Percentiles rank a stretch among this genome's conserved stretches.
Conservation (phyloP, 2,113 vertebrate genomes). For the Heliornis fulica region DNA sequence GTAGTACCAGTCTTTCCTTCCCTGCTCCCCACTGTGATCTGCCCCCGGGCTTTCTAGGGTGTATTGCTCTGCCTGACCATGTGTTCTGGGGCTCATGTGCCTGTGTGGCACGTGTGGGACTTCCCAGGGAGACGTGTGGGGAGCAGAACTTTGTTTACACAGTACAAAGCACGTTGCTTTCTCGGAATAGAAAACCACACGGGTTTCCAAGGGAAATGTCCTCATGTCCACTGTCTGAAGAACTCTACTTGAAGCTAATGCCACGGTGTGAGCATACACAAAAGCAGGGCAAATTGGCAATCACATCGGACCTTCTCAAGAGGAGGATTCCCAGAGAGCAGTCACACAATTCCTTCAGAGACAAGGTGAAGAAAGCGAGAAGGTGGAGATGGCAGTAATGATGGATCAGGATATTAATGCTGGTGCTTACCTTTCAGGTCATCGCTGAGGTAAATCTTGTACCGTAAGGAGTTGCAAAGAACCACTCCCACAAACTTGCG, state of each 20-base stretch:
- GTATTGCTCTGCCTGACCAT: background rate
- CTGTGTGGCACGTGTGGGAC: rapidly evolving
- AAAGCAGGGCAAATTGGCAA: background rate
- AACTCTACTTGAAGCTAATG: background rate
- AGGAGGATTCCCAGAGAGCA: background rate
- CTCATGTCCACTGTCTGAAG: background rate
- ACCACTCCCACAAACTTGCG: constrained; percentile 95
- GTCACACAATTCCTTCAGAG: background rate
- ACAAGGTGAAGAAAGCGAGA: background rate
- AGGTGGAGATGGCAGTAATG: background rate
- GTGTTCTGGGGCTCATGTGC: background rate
- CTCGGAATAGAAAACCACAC: background rate
- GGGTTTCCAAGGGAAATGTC: background rate
- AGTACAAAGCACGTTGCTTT: background rate
- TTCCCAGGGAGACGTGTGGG: background rate
- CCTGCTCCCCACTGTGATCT: rapidly evolving
- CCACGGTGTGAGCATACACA: rapidly evolving
- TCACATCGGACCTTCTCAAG: background rate
- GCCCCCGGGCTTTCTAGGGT: background rate
- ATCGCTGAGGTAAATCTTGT: constrained; percentile 98
- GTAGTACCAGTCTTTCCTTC: background rate
- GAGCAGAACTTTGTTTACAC: background rate
- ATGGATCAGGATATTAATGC: background rate
- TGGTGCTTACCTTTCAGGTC: constrained; percentile 86
- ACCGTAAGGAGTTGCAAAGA: constrained; percentile 95